Conservation (phyloP, 2,113 vertebrate genomes). For the Numida meleagris region DNA sequence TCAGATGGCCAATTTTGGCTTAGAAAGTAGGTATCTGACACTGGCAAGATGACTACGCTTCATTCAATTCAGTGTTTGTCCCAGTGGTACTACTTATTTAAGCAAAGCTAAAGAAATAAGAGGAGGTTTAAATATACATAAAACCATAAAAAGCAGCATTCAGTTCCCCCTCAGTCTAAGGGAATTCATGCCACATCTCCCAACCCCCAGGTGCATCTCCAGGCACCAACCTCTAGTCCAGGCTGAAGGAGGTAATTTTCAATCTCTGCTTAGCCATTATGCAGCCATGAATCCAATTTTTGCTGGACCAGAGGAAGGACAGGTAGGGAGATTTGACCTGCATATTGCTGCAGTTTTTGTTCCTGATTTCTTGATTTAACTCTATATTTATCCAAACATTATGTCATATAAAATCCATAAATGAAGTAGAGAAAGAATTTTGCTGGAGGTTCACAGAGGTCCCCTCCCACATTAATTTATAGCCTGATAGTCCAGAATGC, state of each 20-base stretch:
- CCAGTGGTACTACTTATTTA: neutral
- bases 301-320: neutral
- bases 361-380: neutral
- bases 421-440: neutral
- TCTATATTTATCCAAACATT: neutral
- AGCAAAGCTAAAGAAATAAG: neutral
- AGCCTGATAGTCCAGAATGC: neutral
- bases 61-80: neutral
- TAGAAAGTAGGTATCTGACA: neutral
- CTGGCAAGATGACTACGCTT: neutral
- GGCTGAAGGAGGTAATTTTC: neutral
- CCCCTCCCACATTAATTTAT: neutral
- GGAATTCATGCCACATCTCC: neutral
- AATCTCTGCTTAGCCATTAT: neutral
- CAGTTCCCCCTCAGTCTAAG: neutral
- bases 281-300: neutral
- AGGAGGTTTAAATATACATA: neutral
- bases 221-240: neutral
- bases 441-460: neutral
- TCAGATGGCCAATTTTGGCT: slow-evolving; percentile 6
- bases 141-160: neutral
- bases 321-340: neutral
- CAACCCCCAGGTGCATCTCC: neutral
- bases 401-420: neutral
- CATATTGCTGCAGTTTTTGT: fast-evolving